A percentile compares a stretch with the other conserved stretches of the same genome.
Evolutionary conservation across 2,888 invertebrate species (phyloP).

Genomic region (Microctonus brassicae): DNA sequence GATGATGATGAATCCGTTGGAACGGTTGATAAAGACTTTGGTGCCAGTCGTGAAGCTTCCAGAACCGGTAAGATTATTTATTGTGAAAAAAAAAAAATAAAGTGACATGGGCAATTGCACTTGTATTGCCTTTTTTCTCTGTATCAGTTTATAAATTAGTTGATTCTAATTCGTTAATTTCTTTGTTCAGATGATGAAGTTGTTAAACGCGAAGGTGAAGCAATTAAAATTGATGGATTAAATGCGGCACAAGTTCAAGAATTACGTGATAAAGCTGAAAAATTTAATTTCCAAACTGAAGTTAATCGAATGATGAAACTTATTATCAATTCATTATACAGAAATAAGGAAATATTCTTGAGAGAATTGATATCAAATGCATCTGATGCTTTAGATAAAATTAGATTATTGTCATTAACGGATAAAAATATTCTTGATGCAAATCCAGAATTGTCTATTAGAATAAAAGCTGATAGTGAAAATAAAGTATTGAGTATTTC

Average conservation of each 20-base stretch:
- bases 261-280: conserved; percentile 88
- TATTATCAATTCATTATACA: conserved; percentile 98
- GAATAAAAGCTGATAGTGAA: conserved; percentile 88
- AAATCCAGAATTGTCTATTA: conserved; percentile 87
- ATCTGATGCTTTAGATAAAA: conserved; percentile 98
- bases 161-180: conserved; percentile 26
- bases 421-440: conserved; percentile 83
- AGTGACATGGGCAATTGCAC: conserved; percentile 58
- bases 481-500: conserved; percentile 92
- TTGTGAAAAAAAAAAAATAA: conserved; percentile 29
- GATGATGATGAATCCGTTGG: conserved; percentile 71
- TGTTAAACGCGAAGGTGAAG: conserved; percentile 93
- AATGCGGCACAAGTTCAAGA: conserved; percentile 95
- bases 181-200: conserved; percentile 85
- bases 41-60: conserved; percentile 88
- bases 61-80: conserved; percentile 82
- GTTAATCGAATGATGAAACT: conserved; percentile 99
- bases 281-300: conserved; percentile 95
- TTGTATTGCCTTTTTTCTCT: not conserved
- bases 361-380: conserved; percentile 99
- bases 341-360: conserved; percentile 99
- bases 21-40: conserved; percentile 83
- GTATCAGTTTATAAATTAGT: not conserved
- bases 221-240: conserved; percentile 94
- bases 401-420: conserved; percentile 92